Evolutionary conservation across 2,113 vertebrate genomes (phyloP).

Genomic region (Podarcis cretensis): DNA sequence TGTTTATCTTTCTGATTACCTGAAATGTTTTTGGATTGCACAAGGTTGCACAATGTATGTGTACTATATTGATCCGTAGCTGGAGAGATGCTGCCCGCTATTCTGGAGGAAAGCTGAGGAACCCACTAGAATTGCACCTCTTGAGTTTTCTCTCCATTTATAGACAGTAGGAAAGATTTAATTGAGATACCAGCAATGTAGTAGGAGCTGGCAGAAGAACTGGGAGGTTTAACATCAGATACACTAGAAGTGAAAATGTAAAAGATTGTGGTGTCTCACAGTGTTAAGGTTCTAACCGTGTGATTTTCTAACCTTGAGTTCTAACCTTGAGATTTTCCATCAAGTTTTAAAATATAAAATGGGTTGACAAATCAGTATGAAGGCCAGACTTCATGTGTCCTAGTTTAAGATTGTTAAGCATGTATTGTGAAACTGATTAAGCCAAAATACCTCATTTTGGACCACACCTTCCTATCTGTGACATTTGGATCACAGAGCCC

Average conservation of each 20-base stretch:
- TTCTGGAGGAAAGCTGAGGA: slow-evolving; percentile 52
- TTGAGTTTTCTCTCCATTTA: slow-evolving; percentile 49
- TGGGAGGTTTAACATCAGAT: slow-evolving; percentile 48
- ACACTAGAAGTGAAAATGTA: slow-evolving; percentile 60
- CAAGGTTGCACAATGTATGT: not conserved
- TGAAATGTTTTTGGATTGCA: not conserved
- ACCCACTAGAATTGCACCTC: slow-evolving; percentile 29
- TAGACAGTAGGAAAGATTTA: slow-evolving; percentile 60
- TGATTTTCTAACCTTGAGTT: slow-evolving; percentile 54
- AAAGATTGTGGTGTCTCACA: slow-evolving; percentile 35
- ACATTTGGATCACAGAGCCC: not conserved
- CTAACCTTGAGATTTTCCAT: slow-evolving; percentile 53
- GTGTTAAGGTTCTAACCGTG: slow-evolving; percentile 45
- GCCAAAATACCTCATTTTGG: slow-evolving; percentile 43
- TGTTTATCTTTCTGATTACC: not conserved
- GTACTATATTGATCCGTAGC: not conserved
- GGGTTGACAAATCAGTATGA: slow-evolving; percentile 55
- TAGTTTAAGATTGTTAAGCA: slow-evolving; percentile 55
- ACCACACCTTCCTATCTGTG: not conserved
- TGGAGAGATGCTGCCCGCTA: slow-evolving; percentile 20
- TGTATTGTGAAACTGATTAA: slow-evolving; percentile 31
- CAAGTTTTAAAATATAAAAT: slow-evolving; percentile 57
- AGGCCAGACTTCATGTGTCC: slow-evolving; percentile 56
- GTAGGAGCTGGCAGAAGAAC: slow-evolving; percentile 19
- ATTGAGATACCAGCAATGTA: slow-evolving; percentile 42